A percentile compares a stretch with the other conserved stretches of the same genome.
phyloP scores from a whole-genome alignment of 2,113 vertebrate genomes.

The Antechinus stuartii region DNA sequence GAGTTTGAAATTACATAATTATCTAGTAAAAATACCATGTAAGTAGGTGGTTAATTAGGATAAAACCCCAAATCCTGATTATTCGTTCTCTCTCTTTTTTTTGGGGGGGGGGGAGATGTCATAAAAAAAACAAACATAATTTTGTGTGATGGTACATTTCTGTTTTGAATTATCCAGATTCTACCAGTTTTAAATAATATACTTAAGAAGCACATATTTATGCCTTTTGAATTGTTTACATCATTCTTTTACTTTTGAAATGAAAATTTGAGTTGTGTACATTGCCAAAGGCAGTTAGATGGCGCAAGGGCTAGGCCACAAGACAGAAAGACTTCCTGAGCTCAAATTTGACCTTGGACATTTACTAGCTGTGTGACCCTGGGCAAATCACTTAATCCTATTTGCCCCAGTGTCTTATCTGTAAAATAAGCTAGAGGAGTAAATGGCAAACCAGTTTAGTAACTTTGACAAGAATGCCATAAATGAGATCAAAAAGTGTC shows the following conservation, averaged over 20 bases:
- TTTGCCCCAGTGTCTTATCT: not conserved
- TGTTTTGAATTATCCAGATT: slow-evolving; percentile 31
- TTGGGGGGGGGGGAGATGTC: not conserved
- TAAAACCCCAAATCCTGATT: slow-evolving; percentile 27
- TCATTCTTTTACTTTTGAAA: slow-evolving; percentile 27
- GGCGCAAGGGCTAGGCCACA: not conserved
- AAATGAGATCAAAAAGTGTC: not conserved
- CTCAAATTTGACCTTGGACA: not conserved
- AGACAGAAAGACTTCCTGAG: not conserved
- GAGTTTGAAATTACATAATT: slow-evolving; percentile 37
- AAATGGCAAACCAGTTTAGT: not conserved
- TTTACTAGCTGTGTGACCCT: not conserved
- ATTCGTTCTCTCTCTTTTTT: slow-evolving; percentile 32
- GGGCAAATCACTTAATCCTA: not conserved
- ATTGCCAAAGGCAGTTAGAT: not conserved
- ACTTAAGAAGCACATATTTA: not conserved
- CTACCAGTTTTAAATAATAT: slow-evolving; percentile 24
- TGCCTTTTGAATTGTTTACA: not conserved
- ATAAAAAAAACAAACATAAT: slow-evolving; percentile 38
- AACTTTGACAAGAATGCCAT: not conserved
- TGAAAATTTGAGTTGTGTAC: slow-evolving; percentile 43
- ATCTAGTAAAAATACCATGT: slow-evolving; percentile 8
- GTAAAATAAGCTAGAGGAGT: not conserved
- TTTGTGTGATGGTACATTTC: slow-evolving; percentile 36
- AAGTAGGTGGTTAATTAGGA: slow-evolving; percentile 41